Evolutionary conservation across 1,140 invertebrate genomes (phyloP).

Genomic region (Microplitis mediator): DNA sequence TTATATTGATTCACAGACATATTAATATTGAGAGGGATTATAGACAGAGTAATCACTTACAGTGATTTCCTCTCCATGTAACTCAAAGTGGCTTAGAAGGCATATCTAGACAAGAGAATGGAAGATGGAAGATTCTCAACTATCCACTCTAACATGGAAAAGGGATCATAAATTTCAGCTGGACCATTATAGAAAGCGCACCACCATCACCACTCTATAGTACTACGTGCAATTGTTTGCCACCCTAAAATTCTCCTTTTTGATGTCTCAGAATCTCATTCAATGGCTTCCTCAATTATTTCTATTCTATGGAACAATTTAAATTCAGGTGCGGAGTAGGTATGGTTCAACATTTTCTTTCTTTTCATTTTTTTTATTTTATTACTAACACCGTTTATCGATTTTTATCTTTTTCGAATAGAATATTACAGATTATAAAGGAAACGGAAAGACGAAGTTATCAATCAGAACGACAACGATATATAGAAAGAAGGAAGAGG

Average conservation of each 20-base stretch:
- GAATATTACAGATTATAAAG: neutral
- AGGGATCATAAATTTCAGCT: slow-evolving; percentile 21
- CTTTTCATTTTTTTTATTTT: neutral
- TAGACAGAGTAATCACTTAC: slow-evolving; percentile 34
- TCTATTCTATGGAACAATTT: slow-evolving; percentile 3
- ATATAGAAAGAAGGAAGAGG: slow-evolving; percentile 30
- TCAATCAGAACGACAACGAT: slow-evolving; percentile 47
- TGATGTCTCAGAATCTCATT: slow-evolving; percentile 1
- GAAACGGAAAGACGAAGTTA: slow-evolving; percentile 32
- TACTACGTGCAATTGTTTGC: slow-evolving; percentile 18
- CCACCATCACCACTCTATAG: neutral
- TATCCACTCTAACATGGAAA: neutral
- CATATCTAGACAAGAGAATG: neutral
- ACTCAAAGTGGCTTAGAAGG: slow-evolving; percentile 19
- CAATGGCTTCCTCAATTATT: slow-evolving; percentile 8
- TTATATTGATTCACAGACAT: slow-evolving; percentile 25
- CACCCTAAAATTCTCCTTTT: slow-evolving; percentile 4
- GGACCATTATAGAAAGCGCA: slow-evolving; percentile 19
- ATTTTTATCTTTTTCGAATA: neutral
- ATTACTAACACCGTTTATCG: neutral
- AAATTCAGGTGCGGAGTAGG: neutral
- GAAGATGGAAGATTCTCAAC: neutral
- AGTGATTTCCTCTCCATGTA: slow-evolving; percentile 25
- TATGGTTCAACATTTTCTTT: neutral
- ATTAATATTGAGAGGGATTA: slow-evolving; percentile 3